Percentiles rank a stretch among this genome's conserved stretches.
phyloP scores from a whole-genome alignment of 2,888 invertebrate species.

The Dryococelus australis region DNA sequence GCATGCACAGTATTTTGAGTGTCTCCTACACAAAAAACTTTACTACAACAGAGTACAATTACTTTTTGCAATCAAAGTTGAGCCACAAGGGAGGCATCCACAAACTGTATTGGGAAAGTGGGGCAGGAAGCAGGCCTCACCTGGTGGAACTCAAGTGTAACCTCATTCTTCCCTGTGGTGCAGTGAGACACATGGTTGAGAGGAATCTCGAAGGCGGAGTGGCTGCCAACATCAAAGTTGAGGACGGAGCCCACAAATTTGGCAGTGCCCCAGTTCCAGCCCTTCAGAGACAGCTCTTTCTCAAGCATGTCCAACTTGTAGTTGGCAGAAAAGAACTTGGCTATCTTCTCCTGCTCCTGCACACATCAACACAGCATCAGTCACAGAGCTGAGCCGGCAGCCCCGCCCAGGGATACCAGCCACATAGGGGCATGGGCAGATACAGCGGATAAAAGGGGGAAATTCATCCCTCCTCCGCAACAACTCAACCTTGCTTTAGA shows the following conservation, averaged over 20 bases:
- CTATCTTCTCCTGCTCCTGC: conserved; percentile 91
- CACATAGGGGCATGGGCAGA: no score
- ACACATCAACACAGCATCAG: neutral
- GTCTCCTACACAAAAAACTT: no score
- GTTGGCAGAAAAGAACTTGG: conserved; percentile 83
- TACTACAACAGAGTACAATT: no score
- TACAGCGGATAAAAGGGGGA: no score
- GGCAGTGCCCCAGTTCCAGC: conserved; percentile 99
- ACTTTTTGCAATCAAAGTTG: no score
- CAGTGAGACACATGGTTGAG: conserved; percentile 95
- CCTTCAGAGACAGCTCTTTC: conserved; percentile 92
- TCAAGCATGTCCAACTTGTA: conserved; percentile 89
- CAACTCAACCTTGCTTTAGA: no score
- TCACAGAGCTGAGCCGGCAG: neutral
- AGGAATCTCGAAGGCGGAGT: conserved; percentile 95
- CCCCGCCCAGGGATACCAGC: no score
- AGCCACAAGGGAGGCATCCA: no score
- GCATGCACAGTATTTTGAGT: no score
- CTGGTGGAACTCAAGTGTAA: conserved; percentile 97
- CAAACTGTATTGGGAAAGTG: neutral
- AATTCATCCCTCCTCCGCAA: no score
- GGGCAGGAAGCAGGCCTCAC: conserved; percentile 56
- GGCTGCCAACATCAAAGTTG: conserved; percentile 82
- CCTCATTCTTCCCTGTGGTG: conserved; percentile 96
- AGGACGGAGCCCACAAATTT: conserved; percentile 89